A percentile compares a stretch with the other conserved stretches of the same genome.
phyloP scores from a whole-genome alignment of 53 echinoderm and acorn worm genomes.

The Paelopatides confundens region DNA sequence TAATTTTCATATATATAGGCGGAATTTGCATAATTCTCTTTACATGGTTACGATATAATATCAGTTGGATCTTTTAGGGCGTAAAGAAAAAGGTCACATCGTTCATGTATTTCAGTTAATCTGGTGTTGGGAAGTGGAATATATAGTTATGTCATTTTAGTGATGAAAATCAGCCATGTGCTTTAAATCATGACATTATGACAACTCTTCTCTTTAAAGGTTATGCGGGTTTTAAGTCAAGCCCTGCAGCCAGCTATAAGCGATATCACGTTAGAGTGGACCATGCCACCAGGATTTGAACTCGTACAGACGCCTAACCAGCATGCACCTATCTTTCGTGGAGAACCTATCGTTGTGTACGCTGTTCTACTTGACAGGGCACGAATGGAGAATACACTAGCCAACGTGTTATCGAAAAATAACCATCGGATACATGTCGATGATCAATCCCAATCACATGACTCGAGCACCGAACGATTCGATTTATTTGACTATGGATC shows the following conservation, averaged over 20 bases:
- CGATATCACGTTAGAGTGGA: slow-evolving; percentile 86
- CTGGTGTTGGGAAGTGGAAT: no score
- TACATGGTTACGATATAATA: no score
- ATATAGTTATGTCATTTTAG: no score
- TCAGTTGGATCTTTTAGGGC: no score
- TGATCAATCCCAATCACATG: slow-evolving; percentile 71
- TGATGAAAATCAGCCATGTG: no score
- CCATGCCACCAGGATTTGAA: slow-evolving; percentile 86
- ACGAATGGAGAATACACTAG: slow-evolving; percentile 86
- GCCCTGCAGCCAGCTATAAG: slow-evolving; percentile 95
- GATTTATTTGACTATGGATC: slow-evolving; percentile 60
- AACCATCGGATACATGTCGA: slow-evolving; percentile 74
- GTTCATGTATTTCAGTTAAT: no score
- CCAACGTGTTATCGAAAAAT: slow-evolving; percentile 73
- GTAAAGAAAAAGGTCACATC: no score
- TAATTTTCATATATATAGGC: no score
- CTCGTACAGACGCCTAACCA: slow-evolving; percentile 79
- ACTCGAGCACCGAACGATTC: slow-evolving; percentile 68
- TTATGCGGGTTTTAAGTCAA: slow-evolving; percentile 73
- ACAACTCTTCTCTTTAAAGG: slow-evolving; percentile 45
- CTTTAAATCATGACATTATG: no score
- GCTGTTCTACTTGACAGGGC: slow-evolving; percentile 89
- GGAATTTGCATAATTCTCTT: no score
- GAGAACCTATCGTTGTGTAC: slow-evolving; percentile 90
- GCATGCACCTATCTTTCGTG: slow-evolving; percentile 75